A percentile compares a stretch with the other conserved stretches of the same genome.
Evolutionary conservation across 1,140 invertebrate species (phyloP).

Genomic region (Venustaconcha ellipsiformis): DNA sequence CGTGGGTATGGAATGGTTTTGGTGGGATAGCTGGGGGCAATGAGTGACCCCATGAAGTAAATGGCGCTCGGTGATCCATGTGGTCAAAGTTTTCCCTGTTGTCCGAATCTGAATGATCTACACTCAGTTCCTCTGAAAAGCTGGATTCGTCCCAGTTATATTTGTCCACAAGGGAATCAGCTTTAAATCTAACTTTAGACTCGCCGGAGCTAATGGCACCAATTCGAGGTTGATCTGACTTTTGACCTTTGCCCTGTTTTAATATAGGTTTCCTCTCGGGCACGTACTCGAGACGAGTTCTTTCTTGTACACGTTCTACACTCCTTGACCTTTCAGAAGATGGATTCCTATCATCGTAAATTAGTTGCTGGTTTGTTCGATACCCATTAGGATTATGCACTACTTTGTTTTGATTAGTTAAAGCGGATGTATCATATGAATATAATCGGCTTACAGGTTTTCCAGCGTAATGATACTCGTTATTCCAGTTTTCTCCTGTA

Average conservation of each 20-base stretch:
- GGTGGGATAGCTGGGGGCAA: conserved; percentile 14
- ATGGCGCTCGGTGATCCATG: conserved; percentile 20
- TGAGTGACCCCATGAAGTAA: conserved; percentile 9
- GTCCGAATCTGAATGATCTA: conserved; percentile 29
- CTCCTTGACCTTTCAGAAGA: no score
- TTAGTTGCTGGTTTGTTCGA: neutral
- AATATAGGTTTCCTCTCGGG: conserved; percentile 30
- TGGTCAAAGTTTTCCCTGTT: conserved; percentile 24
- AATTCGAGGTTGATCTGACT: no score
- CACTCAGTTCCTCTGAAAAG: conserved; percentile 33
- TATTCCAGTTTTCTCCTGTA: neutral
- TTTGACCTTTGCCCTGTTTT: conserved; percentile 5
- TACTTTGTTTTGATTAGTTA: neutral
- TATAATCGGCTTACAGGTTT: neutral
- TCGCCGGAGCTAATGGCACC: conserved; percentile 12
- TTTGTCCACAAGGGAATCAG: conserved; percentile 23
- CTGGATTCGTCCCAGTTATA: conserved; percentile 37
- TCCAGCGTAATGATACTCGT: neutral
- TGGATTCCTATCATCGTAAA: neutral
- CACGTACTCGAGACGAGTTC: conserved; percentile 11
- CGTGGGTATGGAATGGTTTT: conserved; percentile 75
- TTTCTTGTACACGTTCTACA: conserved; percentile 8
- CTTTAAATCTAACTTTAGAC: conserved; percentile 31
- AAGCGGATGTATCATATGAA: neutral
- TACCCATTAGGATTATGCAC: neutral